Percentiles rank a stretch among this genome's conserved stretches.
Evolutionary conservation across 1,140 invertebrate species (phyloP).

Genomic region (Sitobion miscanthi): DNA sequence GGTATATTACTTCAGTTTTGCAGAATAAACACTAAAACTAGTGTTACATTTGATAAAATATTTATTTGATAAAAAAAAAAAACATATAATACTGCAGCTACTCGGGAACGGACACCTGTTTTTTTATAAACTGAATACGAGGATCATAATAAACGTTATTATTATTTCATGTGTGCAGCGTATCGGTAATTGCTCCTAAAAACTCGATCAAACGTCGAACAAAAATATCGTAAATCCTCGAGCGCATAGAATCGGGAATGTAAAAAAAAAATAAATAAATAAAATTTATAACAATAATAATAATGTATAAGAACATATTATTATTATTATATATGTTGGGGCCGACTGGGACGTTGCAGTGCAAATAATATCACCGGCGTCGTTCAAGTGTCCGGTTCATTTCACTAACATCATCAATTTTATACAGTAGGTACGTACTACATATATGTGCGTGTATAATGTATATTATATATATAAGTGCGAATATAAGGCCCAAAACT

Average conservation of each 20-base stretch:
- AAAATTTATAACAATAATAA: conserved; percentile 1
- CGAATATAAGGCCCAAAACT: neutral
- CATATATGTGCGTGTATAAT: neutral
- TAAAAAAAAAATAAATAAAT: neutral
- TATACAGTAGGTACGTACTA: neutral
- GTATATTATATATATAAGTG: neutral
- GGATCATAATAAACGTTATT: neutral
- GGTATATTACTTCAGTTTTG: neutral
- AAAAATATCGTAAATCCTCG: neutral
- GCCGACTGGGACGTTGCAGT: neutral
- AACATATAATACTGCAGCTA: neutral
- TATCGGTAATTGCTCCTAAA: conserved; percentile 9
- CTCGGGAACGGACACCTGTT: conserved; percentile 15
- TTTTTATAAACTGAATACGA: conserved; percentile 5
- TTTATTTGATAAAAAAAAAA: neutral
- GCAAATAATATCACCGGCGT: conserved; percentile 23
- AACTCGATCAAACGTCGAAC: conserved; percentile 19
- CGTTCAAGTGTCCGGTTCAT: conserved; percentile 41
- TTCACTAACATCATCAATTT: conserved; percentile 37
- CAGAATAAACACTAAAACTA: neutral
- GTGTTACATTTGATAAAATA: neutral
- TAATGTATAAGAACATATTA: neutral
- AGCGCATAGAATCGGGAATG: conserved; percentile 13
- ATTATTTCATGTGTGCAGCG: neutral
- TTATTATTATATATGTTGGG: neutral